phyloP scores from a whole-genome alignment of 2,113 vertebrate genomes.

The Ginglymostoma cirratum region DNA sequence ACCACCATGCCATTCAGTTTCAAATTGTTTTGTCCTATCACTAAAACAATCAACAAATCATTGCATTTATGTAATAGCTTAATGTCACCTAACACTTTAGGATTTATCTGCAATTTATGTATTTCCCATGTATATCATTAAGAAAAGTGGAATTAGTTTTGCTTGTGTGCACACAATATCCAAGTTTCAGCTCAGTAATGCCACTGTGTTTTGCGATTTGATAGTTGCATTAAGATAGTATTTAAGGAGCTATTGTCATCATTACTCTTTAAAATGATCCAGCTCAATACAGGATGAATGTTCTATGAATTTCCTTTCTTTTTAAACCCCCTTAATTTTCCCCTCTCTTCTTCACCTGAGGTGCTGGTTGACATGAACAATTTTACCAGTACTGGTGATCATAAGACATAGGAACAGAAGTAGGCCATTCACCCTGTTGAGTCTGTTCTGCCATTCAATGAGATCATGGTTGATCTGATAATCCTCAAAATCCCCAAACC shows the following conservation, averaged over 20 bases:
- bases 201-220: background rate
- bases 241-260: background rate
- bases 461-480: no score
- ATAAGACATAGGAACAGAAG: no score
- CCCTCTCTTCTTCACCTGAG: background rate
- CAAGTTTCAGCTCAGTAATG: background rate
- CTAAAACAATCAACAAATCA: background rate
- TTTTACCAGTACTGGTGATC: no score
- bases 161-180: background rate
- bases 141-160: background rate
- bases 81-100: background rate
- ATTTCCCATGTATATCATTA: background rate
- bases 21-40: background rate
- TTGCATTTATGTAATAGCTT: background rate
- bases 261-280: background rate
- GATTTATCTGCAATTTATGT: background rate
- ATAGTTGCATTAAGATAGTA: background rate
- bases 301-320: background rate
- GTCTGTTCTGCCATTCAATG: no score
- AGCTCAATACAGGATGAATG: background rate
- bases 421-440: no score
- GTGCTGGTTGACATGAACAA: background rate
- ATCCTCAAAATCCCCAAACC: no score
- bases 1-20: background rate
- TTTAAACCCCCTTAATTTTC: background rate